phyloP scores from a whole-genome alignment of 2,113 vertebrate genomes.

The Nerophis ophidion region DNA sequence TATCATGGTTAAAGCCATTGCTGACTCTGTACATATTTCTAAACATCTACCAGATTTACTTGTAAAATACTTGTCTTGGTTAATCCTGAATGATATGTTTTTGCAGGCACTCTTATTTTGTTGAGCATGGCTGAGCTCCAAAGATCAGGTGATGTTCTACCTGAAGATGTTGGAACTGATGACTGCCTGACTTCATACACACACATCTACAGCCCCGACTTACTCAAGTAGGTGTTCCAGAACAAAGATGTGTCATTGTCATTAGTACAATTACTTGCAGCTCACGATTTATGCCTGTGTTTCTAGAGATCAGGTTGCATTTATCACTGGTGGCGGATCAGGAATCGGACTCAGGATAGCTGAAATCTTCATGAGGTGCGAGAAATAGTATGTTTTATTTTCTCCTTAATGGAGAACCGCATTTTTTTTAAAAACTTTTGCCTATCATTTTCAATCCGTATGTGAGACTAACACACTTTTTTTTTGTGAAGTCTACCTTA shows the following conservation, averaged over 20 bases:
- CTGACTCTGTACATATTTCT: too few species aligned
- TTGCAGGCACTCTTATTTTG: background rate
- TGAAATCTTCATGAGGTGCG: slow-evolving; percentile 93
- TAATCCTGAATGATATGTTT: too few species aligned
- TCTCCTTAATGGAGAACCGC: too few species aligned
- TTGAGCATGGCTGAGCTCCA: slow-evolving; percentile 58
- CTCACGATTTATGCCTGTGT: background rate
- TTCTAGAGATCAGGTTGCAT: slow-evolving; percentile 84
- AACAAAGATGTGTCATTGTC: too few species aligned
- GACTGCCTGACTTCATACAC: slow-evolving; percentile 83
- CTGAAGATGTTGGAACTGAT: slow-evolving; percentile 78
- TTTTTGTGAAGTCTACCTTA: too few species aligned
- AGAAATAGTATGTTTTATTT: too few species aligned
- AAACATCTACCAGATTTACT: background rate
- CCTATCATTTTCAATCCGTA: too few species aligned
- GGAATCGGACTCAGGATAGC: slow-evolving; percentile 91
- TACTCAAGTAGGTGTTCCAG: slow-evolving; percentile 76
- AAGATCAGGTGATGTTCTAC: slow-evolving; percentile 37
- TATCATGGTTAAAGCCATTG: too few species aligned
- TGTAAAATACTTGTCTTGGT: too few species aligned
- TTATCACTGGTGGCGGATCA: slow-evolving; percentile 92
- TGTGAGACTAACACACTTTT: too few species aligned
- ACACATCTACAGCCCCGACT: slow-evolving; percentile 81
- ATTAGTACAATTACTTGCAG: too few species aligned
- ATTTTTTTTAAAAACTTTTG: too few species aligned